Evolutionary conservation across 1,140 invertebrate species (phyloP), one percentile per base, ranked within the genome.

Genomic region (Drosophila arawakana): DNA sequence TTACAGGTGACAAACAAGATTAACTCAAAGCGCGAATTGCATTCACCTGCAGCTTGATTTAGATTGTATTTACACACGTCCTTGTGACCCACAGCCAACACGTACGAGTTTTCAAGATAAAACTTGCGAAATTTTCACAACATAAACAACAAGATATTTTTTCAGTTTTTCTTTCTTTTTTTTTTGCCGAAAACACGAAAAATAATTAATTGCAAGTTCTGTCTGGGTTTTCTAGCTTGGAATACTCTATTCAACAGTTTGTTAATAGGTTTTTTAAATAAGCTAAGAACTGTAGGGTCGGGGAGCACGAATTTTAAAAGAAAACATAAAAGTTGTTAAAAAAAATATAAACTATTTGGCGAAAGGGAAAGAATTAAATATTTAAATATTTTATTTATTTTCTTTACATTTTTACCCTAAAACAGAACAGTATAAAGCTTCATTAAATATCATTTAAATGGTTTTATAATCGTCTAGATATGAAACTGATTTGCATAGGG

Each of bases 21-120:
- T 78, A 70, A 13, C 67, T 13, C 50, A 62, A 30, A 52, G 52
- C 47, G 61, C 61, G 57, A 43, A 37, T 63, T 30, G 58, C 68
- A 39, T 41, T 34, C 54, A 55, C 74, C 55, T 39, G 63, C 70
- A 59, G 18, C 35, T 47, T 52, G 60, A 73, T 85, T 85, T 85
- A 81, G 81, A 85, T 81, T 81, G 81, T 84, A 70, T 57, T 62
- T 55, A 47, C 21, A 47, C 21, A 73, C 81, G 81, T 84, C 81
- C 81, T 84, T 84, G 81, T 63, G 81, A 80, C 73, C 69, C 77
- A 75, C 81, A 74, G 76, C 11, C 59, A 49, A 57, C 62, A 25
- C 18, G 34, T 55, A 49, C 62, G 39, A 52, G 47, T 59, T 58
- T 50, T 43, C 62, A 68, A 49, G 75, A 55, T 43, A 72, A 39